A percentile compares a stretch with the other conserved stretches of the same genome.
Conservation (phyloP, 2,113 vertebrate species). For the Holacanthus passer region DNA sequence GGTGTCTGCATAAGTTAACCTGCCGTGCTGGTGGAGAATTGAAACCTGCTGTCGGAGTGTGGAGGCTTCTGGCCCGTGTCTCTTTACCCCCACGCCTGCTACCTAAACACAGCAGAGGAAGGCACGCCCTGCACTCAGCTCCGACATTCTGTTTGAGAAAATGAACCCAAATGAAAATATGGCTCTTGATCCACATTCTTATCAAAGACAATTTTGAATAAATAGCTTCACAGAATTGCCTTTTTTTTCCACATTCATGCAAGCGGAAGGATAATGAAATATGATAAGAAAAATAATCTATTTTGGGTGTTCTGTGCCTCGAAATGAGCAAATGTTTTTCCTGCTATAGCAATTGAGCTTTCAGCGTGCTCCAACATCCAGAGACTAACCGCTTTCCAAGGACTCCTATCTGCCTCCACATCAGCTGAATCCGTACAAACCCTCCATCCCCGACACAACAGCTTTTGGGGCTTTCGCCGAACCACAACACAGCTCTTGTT, state of each 20-base stretch:
- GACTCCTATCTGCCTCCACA: conserved; percentile 34
- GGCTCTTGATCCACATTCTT: conserved; percentile 2
- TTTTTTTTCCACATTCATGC: not conserved
- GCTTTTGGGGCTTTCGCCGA: conserved; percentile 35
- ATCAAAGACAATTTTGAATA: not conserved
- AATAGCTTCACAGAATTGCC: not conserved
- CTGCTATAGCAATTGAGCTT: conserved; percentile 1
- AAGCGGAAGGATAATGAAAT: conserved; percentile 33
- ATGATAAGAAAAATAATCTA: conserved; percentile 28
- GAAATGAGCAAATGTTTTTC: conserved; percentile 33
- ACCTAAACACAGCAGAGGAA: conserved; percentile 69
- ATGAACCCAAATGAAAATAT: conserved; percentile 40
- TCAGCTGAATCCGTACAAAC: conserved; percentile 43
- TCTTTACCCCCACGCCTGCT: conserved; percentile 55
- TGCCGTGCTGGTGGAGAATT: conserved; percentile 71
- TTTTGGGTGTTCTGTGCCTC: conserved; percentile 3
- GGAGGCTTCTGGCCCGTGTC: conserved; percentile 47
- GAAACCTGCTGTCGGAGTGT: conserved; percentile 76
- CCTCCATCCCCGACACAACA: conserved; percentile 40
- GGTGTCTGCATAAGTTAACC: conserved; percentile 72
- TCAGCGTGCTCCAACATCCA: conserved; percentile 1
- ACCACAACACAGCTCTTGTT: conserved; percentile 67
- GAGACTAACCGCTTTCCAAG: conserved; percentile 30
- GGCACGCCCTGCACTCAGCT: conserved; percentile 57
- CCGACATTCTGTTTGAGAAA: conserved; percentile 22